phyloP scores from a whole-genome alignment of 2,797 vertebrate genomes.

The Dipus sagitta region DNA sequence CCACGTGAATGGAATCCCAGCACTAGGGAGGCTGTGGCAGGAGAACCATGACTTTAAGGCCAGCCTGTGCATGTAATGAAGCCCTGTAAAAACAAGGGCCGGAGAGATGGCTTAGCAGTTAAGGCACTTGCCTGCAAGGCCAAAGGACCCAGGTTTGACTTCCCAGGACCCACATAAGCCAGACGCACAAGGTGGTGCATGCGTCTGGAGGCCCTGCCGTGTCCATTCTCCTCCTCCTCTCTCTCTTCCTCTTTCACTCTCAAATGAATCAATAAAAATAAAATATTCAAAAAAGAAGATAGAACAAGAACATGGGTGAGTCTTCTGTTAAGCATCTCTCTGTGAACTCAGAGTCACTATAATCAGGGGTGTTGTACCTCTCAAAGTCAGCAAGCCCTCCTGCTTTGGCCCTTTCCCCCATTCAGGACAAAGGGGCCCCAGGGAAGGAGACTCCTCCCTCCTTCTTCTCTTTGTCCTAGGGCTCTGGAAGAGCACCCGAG shows the following conservation, averaged over 20 bases:
- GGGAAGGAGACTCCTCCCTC: not conserved
- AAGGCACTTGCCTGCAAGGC: no score
- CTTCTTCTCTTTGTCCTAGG: not conserved
- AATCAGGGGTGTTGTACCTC: not conserved
- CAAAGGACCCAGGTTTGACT: no score
- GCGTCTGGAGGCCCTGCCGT: no score
- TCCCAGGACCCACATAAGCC: no score
- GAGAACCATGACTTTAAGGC: not conserved
- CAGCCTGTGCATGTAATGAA: no score
- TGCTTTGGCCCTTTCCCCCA: not conserved
- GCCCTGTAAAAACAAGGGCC: no score
- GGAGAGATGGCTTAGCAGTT: no score
- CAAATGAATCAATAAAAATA: no score
- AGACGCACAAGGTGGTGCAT: no score
- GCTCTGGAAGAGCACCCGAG: not conserved
- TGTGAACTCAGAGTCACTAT: not conserved
- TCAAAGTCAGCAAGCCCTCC: not conserved
- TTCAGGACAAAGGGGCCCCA: not conserved
- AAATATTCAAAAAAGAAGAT: no score
- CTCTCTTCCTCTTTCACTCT: no score
- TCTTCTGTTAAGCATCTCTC: not conserved
- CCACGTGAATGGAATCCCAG: not conserved
- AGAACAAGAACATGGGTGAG: not conserved
- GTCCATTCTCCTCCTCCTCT: no score
- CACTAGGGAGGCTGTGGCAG: not conserved